phyloP scores from a whole-genome alignment of 2,888 invertebrate species.

The Platynereis dumerilii region DNA sequence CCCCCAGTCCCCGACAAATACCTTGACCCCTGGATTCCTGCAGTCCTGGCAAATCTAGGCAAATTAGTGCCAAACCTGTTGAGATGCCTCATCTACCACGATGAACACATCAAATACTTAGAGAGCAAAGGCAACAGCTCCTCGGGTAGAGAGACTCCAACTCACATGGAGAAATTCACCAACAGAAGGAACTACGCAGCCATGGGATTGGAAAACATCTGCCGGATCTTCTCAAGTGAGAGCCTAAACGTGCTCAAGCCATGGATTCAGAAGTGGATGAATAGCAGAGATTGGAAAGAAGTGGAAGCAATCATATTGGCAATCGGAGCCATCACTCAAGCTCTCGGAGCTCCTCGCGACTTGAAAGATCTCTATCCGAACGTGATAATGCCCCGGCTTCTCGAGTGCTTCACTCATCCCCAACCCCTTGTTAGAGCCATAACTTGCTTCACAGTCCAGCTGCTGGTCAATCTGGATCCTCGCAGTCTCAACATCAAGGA shows the following conservation, averaged over 20 bases:
- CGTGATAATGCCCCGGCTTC: slow-evolving; percentile 19
- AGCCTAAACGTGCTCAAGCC: slow-evolving; percentile 25
- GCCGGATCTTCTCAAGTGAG: slow-evolving; percentile 32
- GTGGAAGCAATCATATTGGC: slow-evolving; percentile 31
- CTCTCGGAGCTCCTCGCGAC: slow-evolving; percentile 31
- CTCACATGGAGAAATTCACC: slow-evolving; percentile 22
- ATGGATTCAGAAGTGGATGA: slow-evolving; percentile 23
- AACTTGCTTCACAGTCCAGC: slow-evolving; percentile 36
- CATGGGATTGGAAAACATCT: slow-evolving; percentile 34
- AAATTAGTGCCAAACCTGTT: slow-evolving; percentile 31
- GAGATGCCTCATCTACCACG: slow-evolving; percentile 29
- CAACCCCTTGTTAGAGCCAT: slow-evolving; percentile 35
- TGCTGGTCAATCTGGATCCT: slow-evolving; percentile 29
- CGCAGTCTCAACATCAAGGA: slow-evolving; percentile 31
- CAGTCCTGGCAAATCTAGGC: slow-evolving; percentile 23
- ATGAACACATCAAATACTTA: slow-evolving; percentile 25
- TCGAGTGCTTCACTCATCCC: slow-evolving; percentile 27
- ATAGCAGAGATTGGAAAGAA: slow-evolving; percentile 30
- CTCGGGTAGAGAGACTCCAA: slow-evolving; percentile 1
- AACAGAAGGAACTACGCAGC: slow-evolving; percentile 33
- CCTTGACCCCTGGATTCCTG: slow-evolving; percentile 32
- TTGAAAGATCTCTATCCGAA: slow-evolving; percentile 27
- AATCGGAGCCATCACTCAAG: slow-evolving; percentile 33
- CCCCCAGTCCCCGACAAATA: slow-evolving; percentile 31
- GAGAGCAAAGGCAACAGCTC: slow-evolving; percentile 9